phyloP scores from a whole-genome alignment of 2,888 invertebrate species.

The Flabesymbios commensalis region DNA sequence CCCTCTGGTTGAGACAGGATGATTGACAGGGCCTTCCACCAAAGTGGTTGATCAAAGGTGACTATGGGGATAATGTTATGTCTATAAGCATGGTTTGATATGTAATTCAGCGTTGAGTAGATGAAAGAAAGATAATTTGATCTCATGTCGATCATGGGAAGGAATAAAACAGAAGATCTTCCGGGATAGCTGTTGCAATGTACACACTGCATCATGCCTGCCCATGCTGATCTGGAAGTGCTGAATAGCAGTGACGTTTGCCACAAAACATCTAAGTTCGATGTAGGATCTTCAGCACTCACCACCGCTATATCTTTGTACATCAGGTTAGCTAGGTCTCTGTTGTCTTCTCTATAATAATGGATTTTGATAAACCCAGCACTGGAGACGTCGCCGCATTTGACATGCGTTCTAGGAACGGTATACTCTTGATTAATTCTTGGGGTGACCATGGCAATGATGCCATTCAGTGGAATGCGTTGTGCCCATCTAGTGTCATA shows the following conservation, averaged over 20 bases:
- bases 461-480: conserved; percentile 18
- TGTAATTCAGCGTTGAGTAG: not conserved
- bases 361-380: not conserved
- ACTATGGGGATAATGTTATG: conserved; percentile 27
- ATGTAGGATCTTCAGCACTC: not conserved
- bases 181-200: conserved; percentile 14
- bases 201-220: conserved; percentile 16
- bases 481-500: conserved; percentile 11
- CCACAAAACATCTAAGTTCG: not conserved
- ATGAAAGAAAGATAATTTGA: conserved; percentile 16
- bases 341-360: not conserved
- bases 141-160: conserved; percentile 33
- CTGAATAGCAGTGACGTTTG: not conserved
- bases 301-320: not conserved
- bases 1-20: conserved; percentile 13
- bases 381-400: not conserved
- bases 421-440: not conserved
- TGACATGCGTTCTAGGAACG: not conserved
- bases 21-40: conserved; percentile 31
- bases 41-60: conserved; percentile 37
- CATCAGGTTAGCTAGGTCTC: no score
- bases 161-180: conserved; percentile 23
- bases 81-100: conserved; percentile 16
- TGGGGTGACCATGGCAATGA: conserved; percentile 7
- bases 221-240: conserved; percentile 3